A percentile compares a stretch with the other conserved stretches of the same genome.
Evolutionary conservation across 2,113 vertebrate genomes (phyloP).

Genomic region (Hippolais icterina): DNA sequence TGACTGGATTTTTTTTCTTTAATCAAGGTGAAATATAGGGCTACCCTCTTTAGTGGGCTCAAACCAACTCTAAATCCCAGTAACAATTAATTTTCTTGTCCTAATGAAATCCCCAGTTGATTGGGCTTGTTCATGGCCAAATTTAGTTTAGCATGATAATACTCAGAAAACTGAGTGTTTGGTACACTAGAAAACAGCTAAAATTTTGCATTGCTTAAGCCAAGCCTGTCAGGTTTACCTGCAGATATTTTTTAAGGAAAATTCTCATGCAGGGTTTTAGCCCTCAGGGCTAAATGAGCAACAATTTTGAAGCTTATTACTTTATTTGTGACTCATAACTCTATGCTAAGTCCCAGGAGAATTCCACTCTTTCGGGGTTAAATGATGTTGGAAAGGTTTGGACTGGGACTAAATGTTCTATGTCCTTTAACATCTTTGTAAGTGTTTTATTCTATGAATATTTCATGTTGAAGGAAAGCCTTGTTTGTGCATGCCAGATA

Average conservation of each 20-base stretch:
- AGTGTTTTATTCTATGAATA: background rate
- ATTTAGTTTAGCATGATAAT: background rate
- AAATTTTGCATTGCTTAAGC: background rate
- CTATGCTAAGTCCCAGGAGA: background rate
- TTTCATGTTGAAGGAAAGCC: conserved; percentile 2
- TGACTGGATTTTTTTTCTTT: background rate
- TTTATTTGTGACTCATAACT: background rate
- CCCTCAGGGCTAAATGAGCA: background rate
- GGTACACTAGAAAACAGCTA: background rate
- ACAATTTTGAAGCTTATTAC: background rate
- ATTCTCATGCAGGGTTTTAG: background rate
- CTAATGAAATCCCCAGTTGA: background rate
- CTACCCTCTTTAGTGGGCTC: background rate
- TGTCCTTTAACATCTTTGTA: background rate
- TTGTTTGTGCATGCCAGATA: background rate
- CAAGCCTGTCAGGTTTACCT: background rate
- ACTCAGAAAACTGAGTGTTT: background rate
- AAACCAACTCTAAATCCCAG: conserved; percentile 8
- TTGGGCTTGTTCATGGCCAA: background rate
- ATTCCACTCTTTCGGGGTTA: background rate
- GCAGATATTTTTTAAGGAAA: background rate
- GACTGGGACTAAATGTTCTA: background rate
- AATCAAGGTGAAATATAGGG: conserved; percentile 54
- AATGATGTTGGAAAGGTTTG: background rate
- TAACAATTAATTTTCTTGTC: conserved; percentile 52